A percentile compares a stretch with the other conserved stretches of the same genome.
Conservation (phyloP, 2,113 vertebrate species). For the Scortum barcoo region DNA sequence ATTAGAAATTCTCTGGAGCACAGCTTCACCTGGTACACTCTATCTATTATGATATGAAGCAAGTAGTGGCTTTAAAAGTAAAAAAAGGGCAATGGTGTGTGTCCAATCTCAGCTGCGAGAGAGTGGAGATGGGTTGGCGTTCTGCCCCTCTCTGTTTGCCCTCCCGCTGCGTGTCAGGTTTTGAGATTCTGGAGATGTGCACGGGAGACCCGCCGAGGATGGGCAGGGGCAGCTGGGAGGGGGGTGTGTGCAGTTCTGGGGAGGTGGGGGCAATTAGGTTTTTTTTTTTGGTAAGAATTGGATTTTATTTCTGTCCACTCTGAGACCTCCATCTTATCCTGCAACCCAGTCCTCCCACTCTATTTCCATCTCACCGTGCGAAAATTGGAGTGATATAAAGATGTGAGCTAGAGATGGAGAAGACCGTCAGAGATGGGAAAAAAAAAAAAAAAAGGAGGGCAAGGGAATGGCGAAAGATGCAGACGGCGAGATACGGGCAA, state of each 20-base stretch:
- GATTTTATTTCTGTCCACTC: constrained; percentile 82
- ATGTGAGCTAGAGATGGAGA: constrained; percentile 79
- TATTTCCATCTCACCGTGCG: constrained; percentile 80
- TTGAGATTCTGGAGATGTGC: constrained; percentile 67
- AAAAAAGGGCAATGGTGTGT: constrained; percentile 53
- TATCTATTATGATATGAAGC: constrained; percentile 42
- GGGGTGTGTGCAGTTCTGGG: constrained; percentile 12
- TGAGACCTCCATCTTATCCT: constrained; percentile 83
- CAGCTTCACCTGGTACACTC: constrained; percentile 17
- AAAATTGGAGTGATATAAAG: constrained; percentile 84
- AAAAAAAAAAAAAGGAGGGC: constrained; percentile 68
- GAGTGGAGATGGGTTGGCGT: constrained; percentile 25
- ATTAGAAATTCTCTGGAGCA: constrained; percentile 18
- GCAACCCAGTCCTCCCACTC: constrained; percentile 79
- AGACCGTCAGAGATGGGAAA: constrained; percentile 57
- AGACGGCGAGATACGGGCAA: constrained; percentile 55
- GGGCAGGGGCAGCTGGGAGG: constrained; percentile 21
- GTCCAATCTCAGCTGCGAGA: constrained; percentile 47
- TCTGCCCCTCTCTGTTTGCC: constrained; percentile 15
- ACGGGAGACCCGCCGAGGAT: constrained; percentile 41
- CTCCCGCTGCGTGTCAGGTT: constrained; percentile 51
- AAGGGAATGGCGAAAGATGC: constrained; percentile 64
- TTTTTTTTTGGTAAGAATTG: constrained; percentile 76
- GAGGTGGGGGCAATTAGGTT: constrained; percentile 37
- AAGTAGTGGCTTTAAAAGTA: constrained; percentile 42